Evolutionary conservation across 2,888 invertebrate genomes (phyloP), one percentile per base, ranked within the genome.

Genomic region (Netelia fuscicornis): DNA sequence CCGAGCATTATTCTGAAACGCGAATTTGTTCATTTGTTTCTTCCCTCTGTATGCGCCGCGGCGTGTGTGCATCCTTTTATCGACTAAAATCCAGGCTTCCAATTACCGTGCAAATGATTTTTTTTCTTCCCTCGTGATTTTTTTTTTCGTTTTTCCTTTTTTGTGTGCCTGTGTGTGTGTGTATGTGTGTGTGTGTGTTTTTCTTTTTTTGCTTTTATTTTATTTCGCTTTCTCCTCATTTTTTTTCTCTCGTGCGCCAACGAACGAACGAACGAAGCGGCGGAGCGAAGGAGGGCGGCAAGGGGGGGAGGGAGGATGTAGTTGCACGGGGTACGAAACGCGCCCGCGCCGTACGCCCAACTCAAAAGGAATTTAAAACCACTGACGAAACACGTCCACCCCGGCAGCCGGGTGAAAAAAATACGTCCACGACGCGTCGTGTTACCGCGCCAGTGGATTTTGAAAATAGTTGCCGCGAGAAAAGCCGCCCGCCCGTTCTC

Each of bases 71-170:
- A 92, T 93, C 93, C 93, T 93, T 93, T 93, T 93, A 93, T 93
- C 93, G 93, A 93, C 93, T 93, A 91, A 93, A 93, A 93, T 93
- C 93, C 93, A 93, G 93, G 93, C 93, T 93, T 93, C 93, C 93
- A 93, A 93, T 93, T 93, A 93, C 93, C 93, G 93, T 93, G 93
- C 93, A 93, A 93, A 93, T 93, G 93, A 93, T 93, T 93, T 93
- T 88, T 88, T 88, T 91, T 90, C 88, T 87, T 88, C 87, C 87
- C 87, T 86, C 85, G 86, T 81, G 83, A 87, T 87, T 88, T 85
- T 86, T 78, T 74, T 81, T 88, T 91, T 87, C 86, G 84, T 86
- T 81, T 81, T 89, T 25, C 25, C 91, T 90, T 85, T 89, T 90
- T 91, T 89, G 77, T 86, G 84, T 79, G 84, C 72, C 83, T 86